Evolutionary conservation across 2,797 vertebrate genomes (phyloP), one percentile per base, ranked within the genome.

Genomic region (Leuciscus waleckii): DNA sequence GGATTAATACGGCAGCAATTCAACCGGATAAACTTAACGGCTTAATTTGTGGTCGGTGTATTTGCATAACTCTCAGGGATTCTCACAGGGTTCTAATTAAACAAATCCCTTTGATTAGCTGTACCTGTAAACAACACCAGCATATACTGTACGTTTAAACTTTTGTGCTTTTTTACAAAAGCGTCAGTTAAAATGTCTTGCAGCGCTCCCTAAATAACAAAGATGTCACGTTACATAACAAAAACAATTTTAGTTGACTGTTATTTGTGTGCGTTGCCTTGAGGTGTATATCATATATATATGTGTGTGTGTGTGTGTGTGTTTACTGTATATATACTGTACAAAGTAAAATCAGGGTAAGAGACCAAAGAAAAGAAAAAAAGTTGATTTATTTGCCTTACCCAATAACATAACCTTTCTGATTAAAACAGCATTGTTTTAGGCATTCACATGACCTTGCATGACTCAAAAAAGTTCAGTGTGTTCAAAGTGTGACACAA

Each of bases 1-100:
- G 35, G 35, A 75, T 81, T 56, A 82, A 81, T 23, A n/a, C 16
- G 11, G 26, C 58, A 35, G 11, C n/a, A 63, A 51, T n/a, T 77
- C 37, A 70, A 78, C 37, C 4, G 76, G 19, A 46, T 56, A 54
- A 77, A 85, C 16, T 43, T 54, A 46, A 63, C 43, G 35, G 29
- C 65, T 88, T 88, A 83, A 85, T 88, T 80, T 69, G 82, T 41
- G 11, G 51, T 76, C 7, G 23, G 46, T 58, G 61, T 56, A 81
- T 85, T 80, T 87, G 83, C 35, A 83, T 56, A n/a, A 74, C 54
- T 84, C 68, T 71, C 54, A 46, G 70, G 69, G 56, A 73, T 63
- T 74, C 14, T 84, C 58, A 32, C 61, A 23, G 23, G 23, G 49
- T 61, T 71, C 13, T 82, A 82, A 83, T 54, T 71, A 63, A 83